Conservation (phyloP, 2,113 vertebrate genomes). For the Oryzias curvinotus region DNA sequence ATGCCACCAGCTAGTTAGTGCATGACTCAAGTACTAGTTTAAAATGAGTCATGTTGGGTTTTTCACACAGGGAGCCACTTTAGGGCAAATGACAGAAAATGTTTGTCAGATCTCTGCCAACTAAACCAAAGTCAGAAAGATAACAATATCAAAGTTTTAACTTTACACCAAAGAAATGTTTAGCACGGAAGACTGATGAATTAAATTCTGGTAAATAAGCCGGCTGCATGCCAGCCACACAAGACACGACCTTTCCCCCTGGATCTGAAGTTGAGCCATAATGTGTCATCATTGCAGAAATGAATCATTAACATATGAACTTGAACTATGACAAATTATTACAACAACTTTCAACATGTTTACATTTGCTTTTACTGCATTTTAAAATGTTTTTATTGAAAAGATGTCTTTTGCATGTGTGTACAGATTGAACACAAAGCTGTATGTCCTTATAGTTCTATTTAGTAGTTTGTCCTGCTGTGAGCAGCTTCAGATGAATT, state of each 20-base stretch:
- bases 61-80: no score
- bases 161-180: no score
- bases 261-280: not conserved
- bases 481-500: no score
- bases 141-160: no score
- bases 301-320: not conserved
- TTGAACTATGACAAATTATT: not conserved
- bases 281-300: constrained; percentile 2
- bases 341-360: not conserved
- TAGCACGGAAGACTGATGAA: no score
- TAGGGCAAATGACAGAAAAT: no score
- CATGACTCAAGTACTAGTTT: no score
- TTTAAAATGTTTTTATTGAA: not conserved
- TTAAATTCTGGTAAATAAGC: not conserved
- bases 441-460: not conserved
- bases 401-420: not conserved
- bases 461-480: no score
- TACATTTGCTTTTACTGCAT: not conserved
- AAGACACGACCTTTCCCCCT: not conserved
- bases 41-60: no score
- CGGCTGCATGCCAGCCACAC: not conserved
- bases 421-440: not conserved
- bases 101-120: no score
- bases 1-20: no score
- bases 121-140: no score